Evolutionary conservation across 1,140 invertebrate genomes (phyloP), one percentile per base, ranked within the genome.

Genomic region (Harlomillsia oculata): DNA sequence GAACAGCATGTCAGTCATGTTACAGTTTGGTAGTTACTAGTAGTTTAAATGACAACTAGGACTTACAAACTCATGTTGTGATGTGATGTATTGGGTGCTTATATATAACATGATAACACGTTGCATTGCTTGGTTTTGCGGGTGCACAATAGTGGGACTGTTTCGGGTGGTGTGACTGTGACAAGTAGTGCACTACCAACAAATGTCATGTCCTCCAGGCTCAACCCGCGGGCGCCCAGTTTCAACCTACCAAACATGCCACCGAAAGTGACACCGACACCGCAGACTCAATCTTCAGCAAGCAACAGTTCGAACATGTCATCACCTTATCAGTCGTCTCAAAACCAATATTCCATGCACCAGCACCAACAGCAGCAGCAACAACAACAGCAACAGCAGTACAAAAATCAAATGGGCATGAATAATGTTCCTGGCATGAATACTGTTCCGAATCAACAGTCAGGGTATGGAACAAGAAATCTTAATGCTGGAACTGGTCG

Each of bases 181-280:
- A n/a, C n/a, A n/a, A n/a, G n/a, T n/a, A n/a, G n/a, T n/a, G n/a
- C n/a, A n/a, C n/a, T n/a, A 51, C 55, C 63, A 61, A 59, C 64
- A 43, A 65, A 64, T n/a, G 69, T 72, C 45, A 72, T 76, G 26
- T 72, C 74, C 56, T 89, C 86, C 30, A 77, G 86, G 45, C 76
- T 92, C 45, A 92, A 92, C 74, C 88, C 88, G 1, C 81, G 88
- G 66, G 88, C 89, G 18, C 87, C 87, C 2, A 87, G 90, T 71
- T 92, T 91, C 68, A 76, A 76, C 56, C 69, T 74, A 39, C 72
- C 69, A 18, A 34, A 70, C 65, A 59, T 62, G 28, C 57, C 60
- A 68, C 43, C 50, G 26, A 59, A 58, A 26, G 67, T 46, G 56
- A 64, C 51, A 25, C 59, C 34, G 5, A 32, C 36, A 16, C 18